A percentile compares a stretch with the other conserved stretches of the same genome.
Evolutionary conservation across 1,140 invertebrate species (phyloP).

Genomic region (Drosophila micromelanica): DNA sequence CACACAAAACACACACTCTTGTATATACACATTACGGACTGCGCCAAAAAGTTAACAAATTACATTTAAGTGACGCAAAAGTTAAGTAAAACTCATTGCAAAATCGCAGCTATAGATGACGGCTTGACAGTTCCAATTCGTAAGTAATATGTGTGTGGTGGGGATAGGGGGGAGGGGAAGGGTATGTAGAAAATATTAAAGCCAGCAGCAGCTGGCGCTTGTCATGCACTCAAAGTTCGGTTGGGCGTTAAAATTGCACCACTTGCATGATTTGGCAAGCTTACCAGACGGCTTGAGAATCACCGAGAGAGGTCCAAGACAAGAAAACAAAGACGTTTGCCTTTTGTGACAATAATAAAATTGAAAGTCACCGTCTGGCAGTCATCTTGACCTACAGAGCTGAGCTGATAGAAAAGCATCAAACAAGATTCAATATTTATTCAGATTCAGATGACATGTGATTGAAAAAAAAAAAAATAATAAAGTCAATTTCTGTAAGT

Average conservation of each 20-base stretch:
- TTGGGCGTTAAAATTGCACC: not conserved
- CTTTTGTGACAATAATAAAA: too few species aligned
- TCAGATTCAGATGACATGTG: not conserved
- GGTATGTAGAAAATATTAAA: too few species aligned
- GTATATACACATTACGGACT: constrained; percentile 16
- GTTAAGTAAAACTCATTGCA: constrained; percentile 72
- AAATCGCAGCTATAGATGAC: constrained; percentile 57
- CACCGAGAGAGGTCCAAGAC: too few species aligned
- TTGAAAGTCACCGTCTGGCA: too few species aligned
- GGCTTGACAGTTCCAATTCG: constrained; percentile 16
- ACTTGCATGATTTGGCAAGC: not conserved
- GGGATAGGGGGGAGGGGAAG: not conserved
- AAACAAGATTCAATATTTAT: too few species aligned
- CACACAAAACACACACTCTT: not conserved
- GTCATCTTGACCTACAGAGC: too few species aligned
- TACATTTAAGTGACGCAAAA: constrained; percentile 77
- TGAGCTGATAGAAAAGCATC: too few species aligned
- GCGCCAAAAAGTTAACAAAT: constrained; percentile 70
- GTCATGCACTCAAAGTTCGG: too few species aligned
- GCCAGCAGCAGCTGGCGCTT: too few species aligned
- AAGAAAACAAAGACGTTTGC: too few species aligned
- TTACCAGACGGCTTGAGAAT: too few species aligned
- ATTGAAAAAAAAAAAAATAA: not conserved
- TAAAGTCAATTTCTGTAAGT: not conserved
- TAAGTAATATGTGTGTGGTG: not conserved